phyloP scores from a whole-genome alignment of 1,140 invertebrate species.

The Rhagoletis zephyria region DNA sequence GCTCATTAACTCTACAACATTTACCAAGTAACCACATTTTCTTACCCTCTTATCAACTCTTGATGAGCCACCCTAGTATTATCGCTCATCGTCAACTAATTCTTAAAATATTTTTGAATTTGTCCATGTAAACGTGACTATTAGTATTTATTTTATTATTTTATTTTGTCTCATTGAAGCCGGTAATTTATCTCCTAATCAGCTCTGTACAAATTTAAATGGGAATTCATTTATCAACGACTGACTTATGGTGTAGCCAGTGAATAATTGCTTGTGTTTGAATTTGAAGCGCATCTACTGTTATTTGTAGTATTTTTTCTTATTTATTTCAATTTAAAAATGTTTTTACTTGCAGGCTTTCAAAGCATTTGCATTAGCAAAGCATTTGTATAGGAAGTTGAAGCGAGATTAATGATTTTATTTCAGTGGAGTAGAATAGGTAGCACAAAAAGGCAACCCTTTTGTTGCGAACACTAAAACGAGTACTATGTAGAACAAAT shows the following conservation, averaged over 20 bases:
- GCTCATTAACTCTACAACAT: too few species aligned
- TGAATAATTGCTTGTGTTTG: background rate
- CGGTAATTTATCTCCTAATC: slow-evolving; percentile 20
- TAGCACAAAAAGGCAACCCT: too few species aligned
- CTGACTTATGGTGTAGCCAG: background rate
- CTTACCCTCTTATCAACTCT: too few species aligned
- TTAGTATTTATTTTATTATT: background rate
- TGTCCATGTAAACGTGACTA: background rate
- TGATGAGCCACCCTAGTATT: background rate
- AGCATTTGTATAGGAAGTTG: too few species aligned
- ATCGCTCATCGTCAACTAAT: background rate
- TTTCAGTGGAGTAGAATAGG: too few species aligned
- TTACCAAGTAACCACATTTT: too few species aligned
- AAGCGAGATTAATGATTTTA: too few species aligned
- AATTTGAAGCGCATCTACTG: background rate
- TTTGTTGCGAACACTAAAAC: too few species aligned
- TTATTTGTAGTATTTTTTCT: slow-evolving; percentile 4
- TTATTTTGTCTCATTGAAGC: background rate
- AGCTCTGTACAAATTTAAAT: background rate
- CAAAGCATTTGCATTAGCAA: background rate
- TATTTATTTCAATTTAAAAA: background rate
- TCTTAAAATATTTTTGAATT: background rate
- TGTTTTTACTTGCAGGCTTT: background rate
- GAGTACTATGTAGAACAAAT: too few species aligned
- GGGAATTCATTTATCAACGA: slow-evolving; percentile 1